Evolutionary conservation across 2,113 vertebrate genomes (phyloP).

Genomic region (Mionectes macconnelli): DNA sequence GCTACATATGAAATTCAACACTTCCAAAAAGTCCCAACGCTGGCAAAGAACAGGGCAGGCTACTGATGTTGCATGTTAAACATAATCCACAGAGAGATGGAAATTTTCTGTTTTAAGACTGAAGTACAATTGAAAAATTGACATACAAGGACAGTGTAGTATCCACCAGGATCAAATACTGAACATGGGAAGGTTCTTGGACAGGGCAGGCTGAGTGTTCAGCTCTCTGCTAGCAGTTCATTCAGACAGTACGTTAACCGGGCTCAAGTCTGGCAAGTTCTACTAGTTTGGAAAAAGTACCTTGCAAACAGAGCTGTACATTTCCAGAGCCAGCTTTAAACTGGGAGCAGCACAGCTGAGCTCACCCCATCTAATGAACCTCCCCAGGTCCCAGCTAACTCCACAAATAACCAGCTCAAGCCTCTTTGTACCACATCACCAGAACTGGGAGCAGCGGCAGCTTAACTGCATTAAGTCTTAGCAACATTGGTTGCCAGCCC

Average conservation of each 20-base stretch:
- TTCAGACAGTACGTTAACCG: background rate
- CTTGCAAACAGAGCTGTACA: background rate
- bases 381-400: background rate
- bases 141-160: background rate
- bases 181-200: background rate
- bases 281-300: background rate
- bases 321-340: background rate
- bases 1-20: background rate
- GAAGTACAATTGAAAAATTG: background rate
- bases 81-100: background rate
- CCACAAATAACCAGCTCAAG: constrained; percentile 43
- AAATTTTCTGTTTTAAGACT: background rate
- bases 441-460: background rate
- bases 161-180: background rate
- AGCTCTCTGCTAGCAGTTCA: background rate
- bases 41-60: background rate
- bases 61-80: background rate
- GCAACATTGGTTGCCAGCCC: background rate
- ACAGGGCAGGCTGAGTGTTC: background rate
- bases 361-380: background rate
- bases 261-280: background rate
- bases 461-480: constrained; percentile 29
- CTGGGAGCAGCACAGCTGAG: background rate
- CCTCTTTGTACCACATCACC: constrained; percentile 2
- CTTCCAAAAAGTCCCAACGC: background rate